Percentiles rank a stretch among this genome's conserved stretches.
Conservation (phyloP, 2,113 vertebrate genomes). For the Circaetus gallicus region DNA sequence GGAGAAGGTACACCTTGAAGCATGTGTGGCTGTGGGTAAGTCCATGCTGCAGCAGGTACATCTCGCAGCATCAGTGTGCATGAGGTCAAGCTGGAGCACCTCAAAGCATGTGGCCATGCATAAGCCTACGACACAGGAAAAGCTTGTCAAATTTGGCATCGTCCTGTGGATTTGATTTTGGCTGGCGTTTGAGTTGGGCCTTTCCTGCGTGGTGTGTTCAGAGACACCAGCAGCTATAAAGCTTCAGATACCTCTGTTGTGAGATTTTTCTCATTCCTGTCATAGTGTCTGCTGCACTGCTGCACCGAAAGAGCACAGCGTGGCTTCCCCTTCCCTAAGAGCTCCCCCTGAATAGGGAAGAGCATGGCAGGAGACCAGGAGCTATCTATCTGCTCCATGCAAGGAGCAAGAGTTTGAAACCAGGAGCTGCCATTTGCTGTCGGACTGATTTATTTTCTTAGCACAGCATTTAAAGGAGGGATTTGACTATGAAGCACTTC, state of each 20-base stretch:
- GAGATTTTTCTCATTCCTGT: background rate
- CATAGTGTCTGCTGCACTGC: background rate
- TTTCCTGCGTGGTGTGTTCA: background rate
- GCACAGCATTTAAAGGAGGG: background rate
- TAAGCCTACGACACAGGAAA: background rate
- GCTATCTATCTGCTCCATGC: background rate
- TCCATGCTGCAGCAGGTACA: background rate
- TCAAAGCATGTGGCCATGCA: background rate
- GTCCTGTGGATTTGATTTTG: background rate
- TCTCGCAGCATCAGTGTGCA: background rate
- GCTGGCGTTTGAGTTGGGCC: fast-evolving
- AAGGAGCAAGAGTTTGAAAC: background rate
- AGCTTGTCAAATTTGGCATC: background rate
- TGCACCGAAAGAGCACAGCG: background rate
- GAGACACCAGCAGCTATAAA: background rate
- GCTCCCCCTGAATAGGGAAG: background rate
- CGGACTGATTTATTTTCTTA: background rate
- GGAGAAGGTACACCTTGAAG: background rate
- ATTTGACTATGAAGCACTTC: background rate
- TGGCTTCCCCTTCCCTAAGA: background rate
- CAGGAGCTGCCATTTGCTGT: background rate
- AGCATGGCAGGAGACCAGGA: background rate
- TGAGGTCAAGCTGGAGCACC: background rate
- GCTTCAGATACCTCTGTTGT: background rate
- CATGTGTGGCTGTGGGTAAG: too few relatives aligned